Conservation (phyloP, 2,113 vertebrate species). For the Arothron firmamentum region DNA sequence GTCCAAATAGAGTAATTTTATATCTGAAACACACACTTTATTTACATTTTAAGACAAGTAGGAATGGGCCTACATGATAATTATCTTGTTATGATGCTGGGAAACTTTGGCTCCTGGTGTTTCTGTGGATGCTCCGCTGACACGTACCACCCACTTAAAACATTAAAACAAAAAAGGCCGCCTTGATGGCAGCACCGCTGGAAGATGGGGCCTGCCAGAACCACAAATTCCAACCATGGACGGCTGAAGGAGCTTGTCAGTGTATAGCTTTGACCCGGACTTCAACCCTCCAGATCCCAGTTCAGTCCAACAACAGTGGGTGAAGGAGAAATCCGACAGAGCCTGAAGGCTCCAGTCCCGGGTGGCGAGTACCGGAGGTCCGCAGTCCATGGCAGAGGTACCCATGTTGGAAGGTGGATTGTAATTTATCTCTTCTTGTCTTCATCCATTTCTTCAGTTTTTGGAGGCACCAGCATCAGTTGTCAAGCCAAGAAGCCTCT, state of each 20-base stretch:
- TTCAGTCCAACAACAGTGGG: not conserved
- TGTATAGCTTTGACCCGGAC: not conserved
- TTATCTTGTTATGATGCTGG: not conserved
- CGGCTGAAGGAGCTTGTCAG: not conserved
- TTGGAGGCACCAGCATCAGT: too few species aligned
- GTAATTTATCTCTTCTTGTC: too few species aligned
- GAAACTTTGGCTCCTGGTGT: not conserved
- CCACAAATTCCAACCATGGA: not conserved
- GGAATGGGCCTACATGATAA: not conserved
- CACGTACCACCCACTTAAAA: not conserved
- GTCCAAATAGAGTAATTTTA: not conserved
- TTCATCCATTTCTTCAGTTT: too few species aligned
- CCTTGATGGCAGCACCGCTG: not conserved
- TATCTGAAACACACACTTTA: not conserved
- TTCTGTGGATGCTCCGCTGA: not conserved
- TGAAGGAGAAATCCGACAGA: not conserved
- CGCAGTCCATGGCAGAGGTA: too few species aligned
- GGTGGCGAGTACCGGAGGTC: too few species aligned
- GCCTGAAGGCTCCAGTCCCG: not conserved
- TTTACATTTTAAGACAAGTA: not conserved
- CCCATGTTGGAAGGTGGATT: too few species aligned
- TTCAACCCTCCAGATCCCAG: not conserved
- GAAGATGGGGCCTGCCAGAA: not conserved
- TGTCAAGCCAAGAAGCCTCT: too few species aligned
- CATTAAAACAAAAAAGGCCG: not conserved